Evolutionary conservation across 2,797 vertebrate species (phyloP), one percentile per base, ranked within the genome.

Genomic region (Sphenodon punctatus): DNA sequence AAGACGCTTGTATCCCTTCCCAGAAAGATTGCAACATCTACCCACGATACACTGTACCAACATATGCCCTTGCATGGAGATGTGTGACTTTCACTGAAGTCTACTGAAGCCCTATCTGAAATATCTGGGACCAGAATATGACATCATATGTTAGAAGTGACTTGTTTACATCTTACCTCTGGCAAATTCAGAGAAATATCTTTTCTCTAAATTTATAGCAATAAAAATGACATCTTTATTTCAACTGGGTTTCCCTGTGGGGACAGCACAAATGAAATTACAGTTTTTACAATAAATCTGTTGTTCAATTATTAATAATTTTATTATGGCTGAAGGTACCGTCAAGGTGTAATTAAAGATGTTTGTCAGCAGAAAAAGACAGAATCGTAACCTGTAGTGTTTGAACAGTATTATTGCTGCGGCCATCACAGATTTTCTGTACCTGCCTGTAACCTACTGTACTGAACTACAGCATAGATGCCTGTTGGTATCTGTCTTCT

Each of bases 271-370:
- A 7, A 38, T 45, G 65, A 38, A 75, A 75, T 61, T 80, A 68
- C 16, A 76, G 23, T 19, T 79, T 86, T 76, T 82, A 39, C 9
- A 80, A 65, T 72, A 77, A 88, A 84, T 9, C 61, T 5, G 76
- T 67, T n/a, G 20, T 89, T 89, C 92, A 88, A 87, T 80, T 86
- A 86, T 84, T 86, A 87, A 80, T 86, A 84, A 74, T 72, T 80
- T 14, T 39, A 85, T 85, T 90, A 88, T 84, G 88, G 5, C 49
- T 75, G 75, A 82, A 69, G 14, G 30, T 78, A 78, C 53, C 78
- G 76, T 92, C 78, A 86, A 90, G 60, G 34, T 27, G 12, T 75
- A 69, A 89, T 80, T 85, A 87, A 92, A 86, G 16, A 22, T 80
- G 73, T 49, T 92, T 84, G 82, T 65, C 34, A 80, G 38, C 78